Base-by-base conservation (phyloP, 1,140 invertebrate genomes). In the Papilio xuthus region DNA sequence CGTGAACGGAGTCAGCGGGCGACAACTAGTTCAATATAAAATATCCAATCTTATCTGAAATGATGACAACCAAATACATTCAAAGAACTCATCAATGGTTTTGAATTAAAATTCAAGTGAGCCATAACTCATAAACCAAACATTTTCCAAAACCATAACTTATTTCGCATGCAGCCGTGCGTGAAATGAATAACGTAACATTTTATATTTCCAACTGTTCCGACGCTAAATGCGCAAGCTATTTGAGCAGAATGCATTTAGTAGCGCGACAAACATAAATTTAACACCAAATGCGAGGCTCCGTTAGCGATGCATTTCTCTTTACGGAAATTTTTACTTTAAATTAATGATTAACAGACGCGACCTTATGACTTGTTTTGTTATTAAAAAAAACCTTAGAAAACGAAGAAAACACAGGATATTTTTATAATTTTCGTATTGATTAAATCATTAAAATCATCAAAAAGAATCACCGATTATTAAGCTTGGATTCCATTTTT, bases 181-280 rank as follows among this genome's bases (percentile, higher is more conserved):
- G 50, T 76, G 53, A 76, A 76, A 76, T 76, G 74, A 76, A 76
- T 76, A 76, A 60, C 53, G 74, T 60, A 76, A 76, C 74, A 60
- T 76, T 76, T 76, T 76, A 76, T 76, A 76, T 76, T 76, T 63
- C 74, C 74, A 76, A 76, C 74, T 76, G 74, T 63, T 76, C 74
- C 74, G 26, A 13, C 18, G 74, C 74, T 76, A 76, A 76, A 76
- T 76, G 53, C 53, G 74, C 74, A n/a, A 60, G 74, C 74, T 60
- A 76, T 76, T 76, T 76, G 74, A 76, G 74, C 53, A 76, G 56
- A 60, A 60, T 74, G 74, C 74, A 76, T 76, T 76, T 63, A 76
- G 74, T 47, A 73, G 41, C 53, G 74, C 53, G 74, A 76, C 74
- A 76, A 44, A 53, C 74, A 76, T 76, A 76, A 76, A 76, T 76